A percentile compares a stretch with the other conserved stretches of the same genome.
Conservation (phyloP, 2,113 vertebrate species). For the Galbula dea region DNA sequence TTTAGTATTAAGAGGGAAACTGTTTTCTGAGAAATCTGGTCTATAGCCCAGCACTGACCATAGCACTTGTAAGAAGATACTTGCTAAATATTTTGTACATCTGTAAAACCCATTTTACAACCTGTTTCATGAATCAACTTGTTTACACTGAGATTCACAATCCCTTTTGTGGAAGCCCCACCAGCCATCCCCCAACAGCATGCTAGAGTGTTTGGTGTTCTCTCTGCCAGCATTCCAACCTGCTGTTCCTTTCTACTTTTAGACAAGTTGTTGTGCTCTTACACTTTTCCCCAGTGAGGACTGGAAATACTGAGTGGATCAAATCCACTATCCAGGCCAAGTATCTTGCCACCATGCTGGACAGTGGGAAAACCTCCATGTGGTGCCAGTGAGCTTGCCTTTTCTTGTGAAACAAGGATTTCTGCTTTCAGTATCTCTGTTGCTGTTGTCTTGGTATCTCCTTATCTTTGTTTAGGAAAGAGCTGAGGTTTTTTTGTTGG, state of each 20-base stretch:
- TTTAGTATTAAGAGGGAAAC: neutral
- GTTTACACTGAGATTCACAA: neutral
- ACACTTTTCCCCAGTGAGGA: accelerated
- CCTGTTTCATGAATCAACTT: neutral
- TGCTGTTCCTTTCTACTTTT: neutral
- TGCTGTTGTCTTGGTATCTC: neutral
- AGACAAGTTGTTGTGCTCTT: neutral
- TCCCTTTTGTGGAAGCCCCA: neutral
- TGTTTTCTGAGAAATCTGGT: neutral
- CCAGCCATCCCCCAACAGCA: accelerated
- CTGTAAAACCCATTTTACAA: neutral
- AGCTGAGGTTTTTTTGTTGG: neutral
- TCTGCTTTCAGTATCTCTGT: neutral
- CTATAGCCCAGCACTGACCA: accelerated
- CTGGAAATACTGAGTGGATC: neutral
- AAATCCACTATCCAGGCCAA: neutral
- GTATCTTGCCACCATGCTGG: neutral
- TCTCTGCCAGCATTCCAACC: neutral
- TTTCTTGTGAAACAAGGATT: neutral
- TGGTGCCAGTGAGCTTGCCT: neutral
- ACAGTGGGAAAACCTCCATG: neutral
- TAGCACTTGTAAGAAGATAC: neutral
- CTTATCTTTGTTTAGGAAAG: neutral
- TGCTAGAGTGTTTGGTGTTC: neutral
- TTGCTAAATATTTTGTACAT: neutral